Conservation (phyloP, 2,888 invertebrate species). For the Branchinecta sandiegonensis region DNA sequence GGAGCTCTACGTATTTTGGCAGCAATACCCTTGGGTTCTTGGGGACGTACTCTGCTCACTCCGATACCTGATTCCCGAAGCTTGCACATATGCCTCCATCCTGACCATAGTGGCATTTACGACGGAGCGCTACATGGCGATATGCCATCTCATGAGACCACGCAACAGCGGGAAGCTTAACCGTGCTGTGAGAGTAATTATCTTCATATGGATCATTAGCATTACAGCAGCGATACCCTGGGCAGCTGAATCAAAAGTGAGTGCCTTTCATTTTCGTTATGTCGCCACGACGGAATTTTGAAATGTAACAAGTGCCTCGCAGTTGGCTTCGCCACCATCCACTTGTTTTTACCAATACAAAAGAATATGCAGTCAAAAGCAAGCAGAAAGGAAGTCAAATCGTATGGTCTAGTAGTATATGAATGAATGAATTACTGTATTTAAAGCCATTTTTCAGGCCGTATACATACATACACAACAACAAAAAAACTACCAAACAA, state of each 20-base stretch:
- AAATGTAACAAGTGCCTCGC: no score
- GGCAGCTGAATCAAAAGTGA: conserved; percentile 30
- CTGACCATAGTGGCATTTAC: conserved; percentile 39
- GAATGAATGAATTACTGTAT: no score
- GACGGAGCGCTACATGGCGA: conserved; percentile 35
- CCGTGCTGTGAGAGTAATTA: conserved; percentile 34
- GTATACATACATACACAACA: no score
- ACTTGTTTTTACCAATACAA: no score
- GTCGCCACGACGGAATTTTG: no score
- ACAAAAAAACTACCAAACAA: no score
- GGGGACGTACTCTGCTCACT: conserved; percentile 36
- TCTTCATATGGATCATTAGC: conserved; percentile 36
- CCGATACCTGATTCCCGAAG: conserved; percentile 37
- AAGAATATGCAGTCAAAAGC: no score
- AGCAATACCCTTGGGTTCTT: conserved; percentile 37
- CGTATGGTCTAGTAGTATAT: no score
- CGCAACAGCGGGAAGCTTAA: conserved; percentile 32
- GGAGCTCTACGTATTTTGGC: conserved; percentile 37
- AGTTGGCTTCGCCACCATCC: no score
- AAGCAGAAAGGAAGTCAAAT: no score
- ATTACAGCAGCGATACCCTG: conserved; percentile 34
- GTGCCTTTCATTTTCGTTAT: background rate
- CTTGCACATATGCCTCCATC: conserved; percentile 38
- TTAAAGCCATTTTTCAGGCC: no score
- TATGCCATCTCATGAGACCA: conserved; percentile 35